Conservation (phyloP, 2,797 vertebrate species). For the Betta splendens region DNA sequence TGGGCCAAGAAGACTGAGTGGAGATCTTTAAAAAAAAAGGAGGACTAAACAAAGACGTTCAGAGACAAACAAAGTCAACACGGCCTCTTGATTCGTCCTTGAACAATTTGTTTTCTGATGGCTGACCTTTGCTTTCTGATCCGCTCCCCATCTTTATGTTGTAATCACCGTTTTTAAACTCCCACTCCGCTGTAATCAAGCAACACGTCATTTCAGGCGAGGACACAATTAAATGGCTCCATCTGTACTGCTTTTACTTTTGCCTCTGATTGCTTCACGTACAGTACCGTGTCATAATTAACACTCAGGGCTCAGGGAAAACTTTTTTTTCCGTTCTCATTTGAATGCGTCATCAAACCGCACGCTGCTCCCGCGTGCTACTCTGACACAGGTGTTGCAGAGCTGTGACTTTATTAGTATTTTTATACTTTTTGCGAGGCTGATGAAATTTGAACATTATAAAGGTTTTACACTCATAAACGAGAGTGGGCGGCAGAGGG, state of each 20-base stretch:
- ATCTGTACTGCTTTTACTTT: slow-evolving; percentile 34
- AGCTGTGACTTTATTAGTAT: neutral
- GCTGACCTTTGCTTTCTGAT: slow-evolving; percentile 26
- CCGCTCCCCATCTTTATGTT: slow-evolving; percentile 28
- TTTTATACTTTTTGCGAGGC: slow-evolving; percentile 5
- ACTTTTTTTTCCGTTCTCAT: slow-evolving; percentile 39
- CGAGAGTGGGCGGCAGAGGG: slow-evolving; percentile 55
- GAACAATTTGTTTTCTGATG: slow-evolving; percentile 58
- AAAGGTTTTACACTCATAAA: slow-evolving; percentile 19
- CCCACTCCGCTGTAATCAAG: slow-evolving; percentile 59
- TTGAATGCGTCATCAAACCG: slow-evolving; percentile 32
- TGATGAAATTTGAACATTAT: slow-evolving; percentile 20
- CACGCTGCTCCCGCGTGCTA: slow-evolving; percentile 12
- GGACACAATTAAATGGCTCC: slow-evolving; percentile 55
- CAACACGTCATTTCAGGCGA: slow-evolving; percentile 35
- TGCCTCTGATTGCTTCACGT: slow-evolving; percentile 46
- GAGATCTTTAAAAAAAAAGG: slow-evolving; percentile 54
- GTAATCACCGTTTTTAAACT: slow-evolving; percentile 48
- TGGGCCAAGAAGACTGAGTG: slow-evolving; percentile 62
- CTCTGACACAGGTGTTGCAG: slow-evolving; percentile 36
- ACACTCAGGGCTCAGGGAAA: slow-evolving; percentile 34
- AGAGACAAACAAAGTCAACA: slow-evolving; percentile 60
- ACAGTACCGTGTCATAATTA: slow-evolving; percentile 57
- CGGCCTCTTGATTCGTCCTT: slow-evolving; percentile 56
- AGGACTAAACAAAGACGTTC: slow-evolving; percentile 59